Percentiles rank a stretch among this genome's conserved stretches.
Evolutionary conservation across 2,888 invertebrate species (phyloP).

Genomic region (Trachelus tabidus): DNA sequence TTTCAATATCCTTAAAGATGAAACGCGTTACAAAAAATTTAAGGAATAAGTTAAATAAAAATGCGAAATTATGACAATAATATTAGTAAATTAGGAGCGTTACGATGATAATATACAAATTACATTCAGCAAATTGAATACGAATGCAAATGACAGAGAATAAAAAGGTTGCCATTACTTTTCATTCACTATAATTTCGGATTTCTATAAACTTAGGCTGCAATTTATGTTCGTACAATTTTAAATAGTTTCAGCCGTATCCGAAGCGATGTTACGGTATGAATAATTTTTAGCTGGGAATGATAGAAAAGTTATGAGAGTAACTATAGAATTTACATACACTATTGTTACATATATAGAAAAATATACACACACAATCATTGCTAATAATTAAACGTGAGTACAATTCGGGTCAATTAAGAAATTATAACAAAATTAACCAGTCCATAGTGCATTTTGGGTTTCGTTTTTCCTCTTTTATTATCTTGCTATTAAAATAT

Average conservation of each 20-base stretch:
- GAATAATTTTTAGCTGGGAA: too few species aligned
- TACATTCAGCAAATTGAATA: not conserved
- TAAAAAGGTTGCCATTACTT: not conserved
- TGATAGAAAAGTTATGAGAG: too few species aligned
- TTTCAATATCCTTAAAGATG: slow-evolving; percentile 7
- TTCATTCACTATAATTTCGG: not conserved
- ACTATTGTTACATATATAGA: not conserved
- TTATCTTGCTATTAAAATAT: slow-evolving; percentile 32
- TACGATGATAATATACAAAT: not conserved
- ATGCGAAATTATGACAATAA: slow-evolving; percentile 16
- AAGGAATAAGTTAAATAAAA: slow-evolving; percentile 25
- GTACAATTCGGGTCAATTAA: not conserved
- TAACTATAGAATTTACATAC: not conserved
- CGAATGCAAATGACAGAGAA: slow-evolving; percentile 2
- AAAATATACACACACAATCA: not conserved
- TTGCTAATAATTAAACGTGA: not conserved
- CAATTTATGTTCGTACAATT: not conserved
- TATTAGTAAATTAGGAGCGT: slow-evolving; percentile 12
- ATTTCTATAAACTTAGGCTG: not conserved
- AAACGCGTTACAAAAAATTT: slow-evolving; percentile 18
- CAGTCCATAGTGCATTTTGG: not conserved
- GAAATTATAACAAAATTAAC: not conserved
- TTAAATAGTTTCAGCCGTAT: not conserved
- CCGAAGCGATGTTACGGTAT: not conserved
- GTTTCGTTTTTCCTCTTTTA: not conserved